Evolutionary conservation across 2,113 vertebrate species (phyloP).

Genomic region (Pterophyllum scalare): DNA sequence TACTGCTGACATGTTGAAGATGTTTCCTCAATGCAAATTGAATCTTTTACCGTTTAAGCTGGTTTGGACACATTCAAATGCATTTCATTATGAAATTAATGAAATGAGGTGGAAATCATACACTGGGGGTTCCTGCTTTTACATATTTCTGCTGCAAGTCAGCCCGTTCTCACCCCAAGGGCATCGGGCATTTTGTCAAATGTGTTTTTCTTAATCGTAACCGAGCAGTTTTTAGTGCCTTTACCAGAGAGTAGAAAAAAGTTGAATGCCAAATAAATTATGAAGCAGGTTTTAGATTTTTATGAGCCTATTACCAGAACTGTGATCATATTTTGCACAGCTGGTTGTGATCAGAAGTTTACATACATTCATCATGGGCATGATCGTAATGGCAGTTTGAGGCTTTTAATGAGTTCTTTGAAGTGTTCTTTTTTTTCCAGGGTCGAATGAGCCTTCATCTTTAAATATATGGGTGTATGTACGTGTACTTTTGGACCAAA

Average conservation of each 20-base stretch:
- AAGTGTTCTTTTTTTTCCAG: not conserved
- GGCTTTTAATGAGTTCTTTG: not conserved
- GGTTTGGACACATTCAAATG: not conserved
- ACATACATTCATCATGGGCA: not conserved
- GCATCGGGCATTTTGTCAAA: not conserved
- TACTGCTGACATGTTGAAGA: not conserved
- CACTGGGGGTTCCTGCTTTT: not conserved
- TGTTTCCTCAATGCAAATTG: not conserved
- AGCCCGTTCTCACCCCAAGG: not conserved
- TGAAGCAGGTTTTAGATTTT: not conserved
- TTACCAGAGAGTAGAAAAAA: not conserved
- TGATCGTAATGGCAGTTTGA: not conserved
- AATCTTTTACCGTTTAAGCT: not conserved
- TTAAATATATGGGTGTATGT: not conserved
- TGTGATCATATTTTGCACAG: not conserved
- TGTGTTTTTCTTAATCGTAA: not conserved
- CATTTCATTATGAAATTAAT: not conserved
- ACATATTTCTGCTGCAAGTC: not conserved
- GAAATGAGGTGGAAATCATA: not conserved
- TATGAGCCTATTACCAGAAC: fast-evolving
- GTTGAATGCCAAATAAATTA: not conserved
- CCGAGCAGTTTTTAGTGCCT: not conserved
- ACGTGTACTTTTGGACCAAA: not conserved
- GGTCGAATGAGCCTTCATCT: not conserved
- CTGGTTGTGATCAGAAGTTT: not conserved